A percentile compares a stretch with the other conserved stretches of the same genome.
Evolutionary conservation across 2,888 invertebrate species (phyloP).

Genomic region (Drosophila buzzatii): DNA sequence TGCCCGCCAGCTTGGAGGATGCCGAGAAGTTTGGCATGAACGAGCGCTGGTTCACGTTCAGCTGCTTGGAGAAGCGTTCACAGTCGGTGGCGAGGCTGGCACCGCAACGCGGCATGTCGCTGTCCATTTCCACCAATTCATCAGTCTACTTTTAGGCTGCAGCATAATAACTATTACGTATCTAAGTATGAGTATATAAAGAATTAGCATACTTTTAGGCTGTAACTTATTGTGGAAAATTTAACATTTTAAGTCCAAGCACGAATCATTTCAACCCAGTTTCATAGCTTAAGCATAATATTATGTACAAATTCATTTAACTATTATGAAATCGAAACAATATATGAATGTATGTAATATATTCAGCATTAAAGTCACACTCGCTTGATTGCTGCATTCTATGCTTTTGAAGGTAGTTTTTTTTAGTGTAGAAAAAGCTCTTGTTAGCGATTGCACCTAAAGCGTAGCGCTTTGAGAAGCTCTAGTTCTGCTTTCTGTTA

Average conservation of each 20-base stretch:
- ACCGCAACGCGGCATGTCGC: conserved; percentile 31
- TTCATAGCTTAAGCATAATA: not conserved
- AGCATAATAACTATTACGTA: not conserved
- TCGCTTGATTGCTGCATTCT: too few relatives aligned
- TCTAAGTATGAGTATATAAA: conserved; percentile 43
- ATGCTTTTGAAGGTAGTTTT: too few relatives aligned
- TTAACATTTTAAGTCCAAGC: not conserved
- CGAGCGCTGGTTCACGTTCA: conserved; percentile 86
- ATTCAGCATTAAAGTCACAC: too few relatives aligned
- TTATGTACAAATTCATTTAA: not conserved
- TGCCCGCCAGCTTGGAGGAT: conserved; percentile 87
- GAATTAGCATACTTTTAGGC: conserved; percentile 46
- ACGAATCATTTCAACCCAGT: conserved; percentile 9
- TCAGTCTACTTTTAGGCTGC: conserved; percentile 33
- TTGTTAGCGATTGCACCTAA: too few relatives aligned
- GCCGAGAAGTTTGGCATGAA: conserved; percentile 87
- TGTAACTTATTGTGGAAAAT: not conserved
- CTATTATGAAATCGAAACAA: not conserved
- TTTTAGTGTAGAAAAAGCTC: not conserved
- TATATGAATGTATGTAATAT: not conserved
- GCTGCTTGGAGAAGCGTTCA: conserved; percentile 74
- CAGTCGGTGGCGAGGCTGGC: conserved; percentile 68
- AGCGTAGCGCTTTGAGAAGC: not conserved
- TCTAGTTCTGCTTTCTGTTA: not conserved
- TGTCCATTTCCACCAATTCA: conserved; percentile 40